A percentile compares a stretch with the other conserved stretches of the same genome.
phyloP scores from a whole-genome alignment of 2,797 vertebrate species.

The Neosilurus mollespiculum region DNA sequence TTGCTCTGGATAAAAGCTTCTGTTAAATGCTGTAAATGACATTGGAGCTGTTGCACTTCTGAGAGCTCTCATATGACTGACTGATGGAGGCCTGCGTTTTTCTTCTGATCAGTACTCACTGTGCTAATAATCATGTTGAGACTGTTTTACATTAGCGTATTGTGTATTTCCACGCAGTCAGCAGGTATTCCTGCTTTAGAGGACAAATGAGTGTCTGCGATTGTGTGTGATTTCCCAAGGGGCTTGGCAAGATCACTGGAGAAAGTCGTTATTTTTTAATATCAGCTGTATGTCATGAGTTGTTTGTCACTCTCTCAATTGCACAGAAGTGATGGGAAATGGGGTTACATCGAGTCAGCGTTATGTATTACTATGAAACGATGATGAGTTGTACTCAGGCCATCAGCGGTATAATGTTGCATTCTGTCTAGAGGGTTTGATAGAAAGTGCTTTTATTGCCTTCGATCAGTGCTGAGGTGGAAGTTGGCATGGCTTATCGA shows the following conservation, averaged over 20 bases:
- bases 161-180: slow-evolving; percentile 20
- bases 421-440: slow-evolving; percentile 18
- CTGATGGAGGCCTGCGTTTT: background rate
- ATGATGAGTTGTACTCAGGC: slow-evolving; percentile 23
- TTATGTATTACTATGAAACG: slow-evolving; percentile 23
- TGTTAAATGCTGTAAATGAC: background rate
- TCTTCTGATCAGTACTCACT: slow-evolving; percentile 8
- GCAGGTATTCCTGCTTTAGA: slow-evolving; percentile 32
- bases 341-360: slow-evolving; percentile 3
- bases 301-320: slow-evolving; percentile 38
- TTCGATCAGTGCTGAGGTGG: slow-evolving; percentile 11
- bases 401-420: slow-evolving; percentile 20
- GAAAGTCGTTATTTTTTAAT: slow-evolving; percentile 38
- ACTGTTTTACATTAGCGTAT: slow-evolving; percentile 22
- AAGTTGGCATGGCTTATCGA: background rate
- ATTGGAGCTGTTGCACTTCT: background rate
- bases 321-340: slow-evolving; percentile 12
- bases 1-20: background rate
- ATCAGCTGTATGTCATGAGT: slow-evolving; percentile 33
- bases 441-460: slow-evolving; percentile 28
- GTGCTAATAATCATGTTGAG: background rate
- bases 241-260: slow-evolving; percentile 10
- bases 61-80: background rate
- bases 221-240: slow-evolving; percentile 27
- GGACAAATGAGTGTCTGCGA: slow-evolving; percentile 39